Evolutionary conservation across 1,140 invertebrate species (phyloP).

Genomic region (Argopecten irradians): DNA sequence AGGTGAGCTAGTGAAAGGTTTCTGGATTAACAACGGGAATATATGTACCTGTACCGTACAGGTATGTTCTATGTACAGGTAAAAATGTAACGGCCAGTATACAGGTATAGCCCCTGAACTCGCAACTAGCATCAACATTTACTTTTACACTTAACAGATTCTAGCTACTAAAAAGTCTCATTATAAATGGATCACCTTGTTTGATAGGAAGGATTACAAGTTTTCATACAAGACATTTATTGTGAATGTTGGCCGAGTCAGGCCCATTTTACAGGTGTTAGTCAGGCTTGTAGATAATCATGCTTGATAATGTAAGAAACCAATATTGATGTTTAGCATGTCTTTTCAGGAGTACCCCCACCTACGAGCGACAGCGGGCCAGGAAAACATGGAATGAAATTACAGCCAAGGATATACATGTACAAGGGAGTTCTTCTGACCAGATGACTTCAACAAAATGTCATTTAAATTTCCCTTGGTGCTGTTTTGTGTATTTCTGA

Average conservation of each 20-base stretch:
- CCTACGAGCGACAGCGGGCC: background rate
- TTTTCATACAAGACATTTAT: constrained; percentile 23
- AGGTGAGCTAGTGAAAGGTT: background rate
- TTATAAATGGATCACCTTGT: background rate
- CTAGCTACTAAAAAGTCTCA: constrained; percentile 1
- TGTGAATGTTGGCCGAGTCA: constrained; percentile 14
- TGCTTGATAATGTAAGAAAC: background rate
- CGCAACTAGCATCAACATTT: constrained; percentile 10
- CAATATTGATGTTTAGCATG: constrained; percentile 22
- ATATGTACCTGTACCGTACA: background rate
- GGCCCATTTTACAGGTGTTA: constrained; percentile 20
- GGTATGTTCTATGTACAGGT: background rate
- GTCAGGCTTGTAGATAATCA: background rate
- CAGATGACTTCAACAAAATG: constrained; percentile 13
- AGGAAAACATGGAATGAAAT: background rate
- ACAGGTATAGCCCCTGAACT: background rate
- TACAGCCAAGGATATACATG: background rate
- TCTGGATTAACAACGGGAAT: background rate
- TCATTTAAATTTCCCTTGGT: constrained; percentile 10
- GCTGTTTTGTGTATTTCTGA: constrained; percentile 10
- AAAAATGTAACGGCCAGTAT: background rate
- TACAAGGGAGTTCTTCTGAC: background rate
- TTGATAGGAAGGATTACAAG: background rate
- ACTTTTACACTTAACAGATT: background rate
- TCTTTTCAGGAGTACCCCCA: constrained; percentile 12